Evolutionary conservation across 2,888 invertebrate species (phyloP), one percentile per base, ranked within the genome.

Genomic region (Apamea monoglypha): DNA sequence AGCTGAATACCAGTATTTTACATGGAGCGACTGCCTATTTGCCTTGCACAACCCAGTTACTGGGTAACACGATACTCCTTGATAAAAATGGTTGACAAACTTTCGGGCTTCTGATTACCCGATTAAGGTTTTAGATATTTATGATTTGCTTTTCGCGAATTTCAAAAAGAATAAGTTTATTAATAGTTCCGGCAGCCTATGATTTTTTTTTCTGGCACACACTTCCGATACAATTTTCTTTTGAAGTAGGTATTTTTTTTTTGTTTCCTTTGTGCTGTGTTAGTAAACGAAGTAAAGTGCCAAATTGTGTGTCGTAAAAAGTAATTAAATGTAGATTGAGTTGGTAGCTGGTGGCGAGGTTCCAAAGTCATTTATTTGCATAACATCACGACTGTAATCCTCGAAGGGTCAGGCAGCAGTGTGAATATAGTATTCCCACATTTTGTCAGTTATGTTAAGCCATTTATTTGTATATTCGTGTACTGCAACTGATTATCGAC

Each of bases 261-360:
- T 8, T 18, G 14, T 40, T 47, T 29, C 21, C 12, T 47, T 68
- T 69, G 21, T 21, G 3, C 14, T 50, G 14, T 47, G 47, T 50
- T 21, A 25, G 36, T 64, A 36, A 64, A 36, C 64, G 64, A 50
- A 32, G 21, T 21, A 16, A 25, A 50, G 32, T 50, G 69, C 69
- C 69, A 69, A 69, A 47, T 47, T 69, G 8, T 2, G 14, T 32
- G 25, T 32, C 47, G 25, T 69, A 69, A 69, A 69, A 50, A 69
- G 50, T 25, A 70, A 70, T 70, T 70, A 53, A 53, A n/a, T 70
- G 70, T 53, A 36, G 25, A 53, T 53, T 70, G 36, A 53, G 70
- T 53, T 53, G 36, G 53, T 53, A 70, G 70, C 69, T 32, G 32
- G 70, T 69, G 69, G 69, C 69, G 25, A 25, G 2, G 2, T 53